Evolutionary conservation across 2,888 invertebrate genomes (phyloP).

Genomic region (Sylvicola fuscatus): DNA sequence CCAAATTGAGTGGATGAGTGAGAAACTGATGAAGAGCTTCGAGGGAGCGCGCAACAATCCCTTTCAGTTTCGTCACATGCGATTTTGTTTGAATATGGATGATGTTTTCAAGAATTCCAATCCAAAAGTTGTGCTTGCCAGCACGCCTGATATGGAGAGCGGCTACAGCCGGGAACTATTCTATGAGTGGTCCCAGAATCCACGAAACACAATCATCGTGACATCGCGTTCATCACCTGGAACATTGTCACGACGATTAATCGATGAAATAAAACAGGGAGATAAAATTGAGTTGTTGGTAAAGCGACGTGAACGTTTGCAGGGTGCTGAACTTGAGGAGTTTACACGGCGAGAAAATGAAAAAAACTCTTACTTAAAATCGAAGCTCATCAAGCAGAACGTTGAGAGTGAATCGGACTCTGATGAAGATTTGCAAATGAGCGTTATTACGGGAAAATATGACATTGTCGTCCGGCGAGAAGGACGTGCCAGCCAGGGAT

Average conservation of each 20-base stretch:
- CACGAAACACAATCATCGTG: slow-evolving; percentile 84
- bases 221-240: slow-evolving; percentile 71
- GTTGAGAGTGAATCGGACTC: slow-evolving; percentile 58
- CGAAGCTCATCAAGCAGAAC: slow-evolving; percentile 29
- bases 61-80: slow-evolving; percentile 84
- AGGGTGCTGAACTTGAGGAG: slow-evolving; percentile 60
- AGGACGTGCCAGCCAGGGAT: slow-evolving; percentile 46
- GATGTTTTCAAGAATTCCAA: slow-evolving; percentile 74
- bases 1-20: slow-evolving; percentile 99
- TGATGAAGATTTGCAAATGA: slow-evolving; percentile 68
- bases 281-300: slow-evolving; percentile 50
- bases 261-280: slow-evolving; percentile 51
- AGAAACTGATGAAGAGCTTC: slow-evolving; percentile 84
- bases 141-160: slow-evolving; percentile 84
- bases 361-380: slow-evolving; percentile 17
- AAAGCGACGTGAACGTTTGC: slow-evolving; percentile 46
- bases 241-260: slow-evolving; percentile 55
- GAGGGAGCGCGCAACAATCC: slow-evolving; percentile 87
- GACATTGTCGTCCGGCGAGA: slow-evolving; percentile 71
- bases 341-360: slow-evolving; percentile 43
- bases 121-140: slow-evolving; percentile 88
- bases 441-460: slow-evolving; percentile 66
- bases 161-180: slow-evolving; percentile 92
- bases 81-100: slow-evolving; percentile 77
- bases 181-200: slow-evolving; percentile 78